These are phyloP conservation scores for Phylloscopus whistleri DNA, from an alignment of 2,113 vertebrate species.

Conservation along the genomic window DNA sequence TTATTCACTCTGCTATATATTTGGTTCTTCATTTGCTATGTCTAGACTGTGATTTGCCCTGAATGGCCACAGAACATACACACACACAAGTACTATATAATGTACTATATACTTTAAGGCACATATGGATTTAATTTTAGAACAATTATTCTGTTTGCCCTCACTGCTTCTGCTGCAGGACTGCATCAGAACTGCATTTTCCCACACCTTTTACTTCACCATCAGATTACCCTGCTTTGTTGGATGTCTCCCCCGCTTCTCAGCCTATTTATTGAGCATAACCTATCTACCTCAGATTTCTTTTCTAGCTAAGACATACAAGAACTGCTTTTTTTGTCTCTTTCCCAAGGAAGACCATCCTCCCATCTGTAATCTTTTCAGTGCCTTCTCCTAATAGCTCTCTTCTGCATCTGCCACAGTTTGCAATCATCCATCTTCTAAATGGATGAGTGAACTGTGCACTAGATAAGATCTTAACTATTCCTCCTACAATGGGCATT, in stretches of 20 bases:
- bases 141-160: neutral
- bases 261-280: neutral
- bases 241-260: neutral
- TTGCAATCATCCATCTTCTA: neutral
- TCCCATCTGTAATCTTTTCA: neutral
- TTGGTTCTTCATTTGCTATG: neutral
- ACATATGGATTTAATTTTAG: neutral
- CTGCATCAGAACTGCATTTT: neutral
- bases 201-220: neutral
- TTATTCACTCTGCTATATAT: neutral
- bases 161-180: neutral
- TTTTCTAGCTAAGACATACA: neutral
- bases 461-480: neutral
- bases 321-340: neutral
- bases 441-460: neutral
- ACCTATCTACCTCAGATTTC: neutral
- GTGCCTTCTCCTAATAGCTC: neutral
- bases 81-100: neutral
- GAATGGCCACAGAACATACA: neutral
- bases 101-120: neutral
- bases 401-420: slow-evolving; percentile 3
- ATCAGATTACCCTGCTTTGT: neutral
- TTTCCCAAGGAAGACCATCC: neutral
- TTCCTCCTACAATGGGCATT: neutral
- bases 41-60: neutral